These are phyloP conservation scores for Sebastes variabilis DNA, from an alignment of 2,797 vertebrate species.

Conservation along the genomic window DNA sequence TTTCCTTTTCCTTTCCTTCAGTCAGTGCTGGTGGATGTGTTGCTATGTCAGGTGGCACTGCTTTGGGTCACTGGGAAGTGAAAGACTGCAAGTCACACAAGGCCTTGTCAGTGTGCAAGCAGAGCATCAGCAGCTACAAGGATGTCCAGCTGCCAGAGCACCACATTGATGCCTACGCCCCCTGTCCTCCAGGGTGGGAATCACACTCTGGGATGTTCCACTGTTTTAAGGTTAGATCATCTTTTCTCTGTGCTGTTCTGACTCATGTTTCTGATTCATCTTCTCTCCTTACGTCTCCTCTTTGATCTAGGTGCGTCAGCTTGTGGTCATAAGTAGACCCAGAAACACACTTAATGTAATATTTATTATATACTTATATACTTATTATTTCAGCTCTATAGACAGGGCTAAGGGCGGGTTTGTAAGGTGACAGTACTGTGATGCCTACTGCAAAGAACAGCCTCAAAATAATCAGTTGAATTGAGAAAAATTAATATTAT, in stretches of 20 bases:
- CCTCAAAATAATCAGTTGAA: neutral
- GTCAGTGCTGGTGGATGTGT: conserved; percentile 88
- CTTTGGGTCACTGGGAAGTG: conserved; percentile 91
- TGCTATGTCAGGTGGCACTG: conserved; percentile 83
- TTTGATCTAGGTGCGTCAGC: neutral
- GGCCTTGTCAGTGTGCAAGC: conserved; percentile 91
- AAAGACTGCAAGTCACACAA: conserved; percentile 88
- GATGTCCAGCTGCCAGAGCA: conserved; percentile 73
- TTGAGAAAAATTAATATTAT: neutral
- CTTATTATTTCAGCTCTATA: neutral
- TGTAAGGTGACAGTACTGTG: neutral
- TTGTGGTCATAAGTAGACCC: neutral
- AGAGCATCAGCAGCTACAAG: conserved; percentile 77
- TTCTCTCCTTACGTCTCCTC: neutral
- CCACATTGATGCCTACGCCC: conserved; percentile 77
- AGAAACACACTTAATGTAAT: neutral
- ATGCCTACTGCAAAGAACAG: neutral
- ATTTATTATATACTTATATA: neutral
- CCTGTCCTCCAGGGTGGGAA: conserved; percentile 91
- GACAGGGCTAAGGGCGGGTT: neutral
- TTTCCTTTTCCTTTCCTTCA: neutral
- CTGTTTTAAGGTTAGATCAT: conserved; percentile 90
- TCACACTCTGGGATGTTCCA: conserved; percentile 82
- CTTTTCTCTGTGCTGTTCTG: neutral
- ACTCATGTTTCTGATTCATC: neutral